Percentiles rank a stretch among this genome's conserved stretches.
phyloP scores from a whole-genome alignment of 2,888 invertebrate species.

The Lacanobia oleracea region DNA sequence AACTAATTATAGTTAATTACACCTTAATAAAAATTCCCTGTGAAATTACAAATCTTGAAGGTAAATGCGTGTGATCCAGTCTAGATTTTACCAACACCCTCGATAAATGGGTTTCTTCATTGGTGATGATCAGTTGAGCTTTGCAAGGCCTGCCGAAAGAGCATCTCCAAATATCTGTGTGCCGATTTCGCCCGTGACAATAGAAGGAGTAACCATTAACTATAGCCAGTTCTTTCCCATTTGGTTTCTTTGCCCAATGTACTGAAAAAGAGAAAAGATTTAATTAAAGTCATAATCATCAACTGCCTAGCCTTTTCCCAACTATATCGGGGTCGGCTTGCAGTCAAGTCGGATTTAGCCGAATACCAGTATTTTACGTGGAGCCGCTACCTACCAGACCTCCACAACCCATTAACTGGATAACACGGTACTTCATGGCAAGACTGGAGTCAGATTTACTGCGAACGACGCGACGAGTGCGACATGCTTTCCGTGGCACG shows the following conservation, averaged over 20 bases:
- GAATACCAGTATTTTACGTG: too few species aligned
- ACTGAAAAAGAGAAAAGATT: constrained; percentile 37
- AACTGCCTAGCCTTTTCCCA: too few species aligned
- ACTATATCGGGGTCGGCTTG: too few species aligned
- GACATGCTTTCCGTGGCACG: too few species aligned
- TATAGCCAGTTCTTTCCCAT: constrained; percentile 68
- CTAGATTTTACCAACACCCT: not conserved
- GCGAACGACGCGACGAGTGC: too few species aligned
- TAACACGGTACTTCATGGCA: too few species aligned
- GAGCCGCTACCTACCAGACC: too few species aligned
- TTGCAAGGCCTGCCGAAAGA: constrained; percentile 68
- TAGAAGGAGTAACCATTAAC: constrained; percentile 69
- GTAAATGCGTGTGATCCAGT: constrained; percentile 3
- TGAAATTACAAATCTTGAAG: constrained; percentile 1
- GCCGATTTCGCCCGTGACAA: constrained; percentile 42
- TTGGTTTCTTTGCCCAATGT: constrained; percentile 39
- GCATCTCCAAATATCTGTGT: constrained; percentile 66
- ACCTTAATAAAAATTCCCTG: constrained; percentile 5
- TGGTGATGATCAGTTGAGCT: constrained; percentile 60
- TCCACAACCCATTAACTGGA: too few species aligned
- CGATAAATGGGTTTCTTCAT: not conserved
- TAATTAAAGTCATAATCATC: too few species aligned
- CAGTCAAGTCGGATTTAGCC: too few species aligned
- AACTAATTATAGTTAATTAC: not conserved
- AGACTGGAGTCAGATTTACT: too few species aligned